Percentiles rank a stretch among this genome's conserved stretches.
Conservation (phyloP, 2,113 vertebrate species). For the Cinclus mexicanus region DNA sequence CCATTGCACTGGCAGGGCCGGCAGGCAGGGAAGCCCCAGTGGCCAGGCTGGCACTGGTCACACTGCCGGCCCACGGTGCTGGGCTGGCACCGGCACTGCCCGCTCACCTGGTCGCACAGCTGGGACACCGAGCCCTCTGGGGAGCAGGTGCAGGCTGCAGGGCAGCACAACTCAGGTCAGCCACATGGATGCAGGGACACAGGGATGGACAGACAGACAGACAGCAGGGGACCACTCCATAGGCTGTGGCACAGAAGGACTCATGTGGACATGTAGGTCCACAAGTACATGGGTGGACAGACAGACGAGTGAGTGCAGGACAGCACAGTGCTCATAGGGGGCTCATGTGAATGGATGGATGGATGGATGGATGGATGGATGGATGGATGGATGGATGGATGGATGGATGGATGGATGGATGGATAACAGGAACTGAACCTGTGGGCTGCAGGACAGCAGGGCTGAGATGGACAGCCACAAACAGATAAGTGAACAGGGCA, state of each 20-base stretch:
- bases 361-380: not conserved
- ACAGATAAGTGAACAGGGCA: not conserved
- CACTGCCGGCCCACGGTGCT: slow-evolving; percentile 76
- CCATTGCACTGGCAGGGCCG: slow-evolving; percentile 87
- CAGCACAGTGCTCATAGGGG: not conserved
- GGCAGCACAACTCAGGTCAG: not conserved
- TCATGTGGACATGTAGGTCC: not conserved
- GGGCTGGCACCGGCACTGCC: slow-evolving; percentile 79
- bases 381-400: not conserved
- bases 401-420: not conserved
- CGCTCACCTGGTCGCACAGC: slow-evolving; percentile 77
- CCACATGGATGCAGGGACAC: not conserved
- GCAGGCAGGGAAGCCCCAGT: slow-evolving; percentile 95
- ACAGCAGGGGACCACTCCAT: not conserved
- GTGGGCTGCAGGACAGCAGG: not conserved
- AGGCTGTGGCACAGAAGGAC: not conserved
- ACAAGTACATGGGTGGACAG: not conserved
- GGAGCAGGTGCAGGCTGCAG: slow-evolving; percentile 82
- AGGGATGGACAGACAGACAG: not conserved
- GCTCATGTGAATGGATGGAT: not conserved
- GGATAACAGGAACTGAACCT: not conserved
- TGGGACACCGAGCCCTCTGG: slow-evolving; percentile 73
- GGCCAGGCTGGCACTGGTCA: slow-evolving; percentile 83
- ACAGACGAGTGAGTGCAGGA: not conserved
- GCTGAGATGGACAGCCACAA: not conserved